Conservation (phyloP, 1,140 invertebrate genomes). For the Apolygus lucorum region DNA sequence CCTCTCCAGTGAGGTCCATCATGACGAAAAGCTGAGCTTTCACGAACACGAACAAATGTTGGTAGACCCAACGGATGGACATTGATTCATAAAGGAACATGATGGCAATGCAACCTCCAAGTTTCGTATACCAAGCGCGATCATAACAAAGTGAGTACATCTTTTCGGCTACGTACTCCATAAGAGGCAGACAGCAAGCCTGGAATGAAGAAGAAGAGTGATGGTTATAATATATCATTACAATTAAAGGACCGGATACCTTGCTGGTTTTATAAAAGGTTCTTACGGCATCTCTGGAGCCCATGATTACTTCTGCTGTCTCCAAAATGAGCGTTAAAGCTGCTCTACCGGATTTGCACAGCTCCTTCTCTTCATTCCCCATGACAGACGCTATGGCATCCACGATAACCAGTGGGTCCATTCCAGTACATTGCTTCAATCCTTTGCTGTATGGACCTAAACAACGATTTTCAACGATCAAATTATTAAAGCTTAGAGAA, state of each 20-base stretch:
- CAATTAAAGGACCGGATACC: no score
- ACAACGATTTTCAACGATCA: no score
- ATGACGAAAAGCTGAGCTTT: conserved; percentile 94
- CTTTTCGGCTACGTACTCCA: conserved; percentile 90
- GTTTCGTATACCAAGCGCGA: conserved; percentile 94
- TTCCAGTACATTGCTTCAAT: conserved; percentile 34
- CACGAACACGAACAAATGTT: conserved; percentile 84
- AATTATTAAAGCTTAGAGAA: no score
- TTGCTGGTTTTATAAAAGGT: no score
- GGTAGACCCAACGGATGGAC: conserved; percentile 83
- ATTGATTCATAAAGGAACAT: conserved; percentile 88
- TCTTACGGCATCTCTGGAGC: conserved; percentile 67
- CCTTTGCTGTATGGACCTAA: background rate
- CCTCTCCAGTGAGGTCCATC: conserved; percentile 93
- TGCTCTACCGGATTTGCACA: conserved; percentile 84
- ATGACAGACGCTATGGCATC: conserved; percentile 88
- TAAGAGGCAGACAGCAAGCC: conserved; percentile 82
- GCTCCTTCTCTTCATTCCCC: conserved; percentile 93
- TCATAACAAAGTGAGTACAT: conserved; percentile 95
- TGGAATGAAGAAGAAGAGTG: no score
- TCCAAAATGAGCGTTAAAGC: conserved; percentile 82
- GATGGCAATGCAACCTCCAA: conserved; percentile 92
- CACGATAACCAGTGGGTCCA: conserved; percentile 83
- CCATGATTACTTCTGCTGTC: conserved; percentile 77
- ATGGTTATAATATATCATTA: no score